These are phyloP conservation scores for Drosophila kanekoi DNA, from an alignment of 2,888 invertebrate genomes.

Conservation along the genomic window DNA sequence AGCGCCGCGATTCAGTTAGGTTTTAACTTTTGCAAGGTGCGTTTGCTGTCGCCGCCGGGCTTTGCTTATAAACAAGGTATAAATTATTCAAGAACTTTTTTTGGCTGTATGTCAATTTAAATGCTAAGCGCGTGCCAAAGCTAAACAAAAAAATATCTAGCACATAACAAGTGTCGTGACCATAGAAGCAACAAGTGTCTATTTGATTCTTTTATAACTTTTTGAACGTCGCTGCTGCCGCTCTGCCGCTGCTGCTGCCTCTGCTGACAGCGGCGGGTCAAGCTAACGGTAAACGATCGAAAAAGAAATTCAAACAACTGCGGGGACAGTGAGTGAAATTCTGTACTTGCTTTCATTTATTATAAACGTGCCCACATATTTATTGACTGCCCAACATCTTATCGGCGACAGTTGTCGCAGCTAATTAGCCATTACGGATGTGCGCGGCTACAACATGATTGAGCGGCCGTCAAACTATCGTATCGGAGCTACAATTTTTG, in stretches of 20 bases:
- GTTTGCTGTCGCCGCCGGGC: conserved; percentile 51
- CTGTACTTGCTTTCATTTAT: conserved; percentile 61
- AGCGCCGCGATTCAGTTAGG: conserved; percentile 54
- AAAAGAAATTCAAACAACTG: conserved; percentile 74
- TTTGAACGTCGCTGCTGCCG: conserved; percentile 24
- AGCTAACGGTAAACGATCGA: conserved; percentile 66
- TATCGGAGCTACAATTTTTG: conserved; percentile 37
- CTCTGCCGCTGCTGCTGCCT: conserved; percentile 7
- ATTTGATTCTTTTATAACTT: conserved; percentile 37
- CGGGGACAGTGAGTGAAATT: conserved; percentile 70
- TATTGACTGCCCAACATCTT: conserved; percentile 31
- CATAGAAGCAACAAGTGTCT: conserved; percentile 54
- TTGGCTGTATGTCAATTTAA: conserved; percentile 46
- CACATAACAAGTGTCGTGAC: conserved; percentile 43
- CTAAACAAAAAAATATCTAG: conserved; percentile 31
- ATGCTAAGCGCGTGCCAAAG: conserved; percentile 60
- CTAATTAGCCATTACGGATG: conserved; percentile 41
- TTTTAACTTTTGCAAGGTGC: conserved; percentile 70
- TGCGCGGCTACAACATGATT: conserved; percentile 1
- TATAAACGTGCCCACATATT: conserved; percentile 37
- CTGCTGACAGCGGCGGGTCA: conserved; percentile 63
- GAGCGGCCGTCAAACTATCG: conserved; percentile 6
- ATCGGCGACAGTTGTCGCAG: conserved; percentile 27
- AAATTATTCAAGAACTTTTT: conserved; percentile 58
- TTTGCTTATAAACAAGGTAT: conserved; percentile 15